These are phyloP conservation scores for Eupithecia vulgata DNA, from an alignment of 2,888 invertebrate genomes.

Conservation along the genomic window DNA sequence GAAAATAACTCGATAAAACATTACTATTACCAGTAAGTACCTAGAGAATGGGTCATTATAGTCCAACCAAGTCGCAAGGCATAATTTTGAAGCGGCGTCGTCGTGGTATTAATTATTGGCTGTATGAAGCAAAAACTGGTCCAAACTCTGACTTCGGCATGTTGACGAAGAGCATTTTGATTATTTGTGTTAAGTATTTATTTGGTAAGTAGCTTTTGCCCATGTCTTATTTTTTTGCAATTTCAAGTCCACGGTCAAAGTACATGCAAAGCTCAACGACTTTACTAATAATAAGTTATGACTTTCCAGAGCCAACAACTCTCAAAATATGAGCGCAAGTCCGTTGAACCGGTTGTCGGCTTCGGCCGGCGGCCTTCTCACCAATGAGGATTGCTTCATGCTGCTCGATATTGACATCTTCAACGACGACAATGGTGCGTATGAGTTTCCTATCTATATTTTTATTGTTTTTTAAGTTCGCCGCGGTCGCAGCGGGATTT, in stretches of 20 bases:
- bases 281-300: slow-evolving; percentile 14
- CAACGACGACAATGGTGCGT: slow-evolving; percentile 68
- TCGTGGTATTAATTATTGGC: neutral
- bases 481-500: no score
- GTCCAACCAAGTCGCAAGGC: neutral
- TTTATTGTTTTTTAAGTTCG: no score
- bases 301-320: slow-evolving; percentile 63
- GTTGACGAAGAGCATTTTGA: neutral
- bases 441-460: slow-evolving; percentile 11
- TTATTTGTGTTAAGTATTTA: neutral
- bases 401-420: slow-evolving; percentile 79
- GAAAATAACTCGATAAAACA: slow-evolving; percentile 35
- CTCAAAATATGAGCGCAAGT: slow-evolving; percentile 72
- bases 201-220: neutral
- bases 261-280: neutral
- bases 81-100: neutral
- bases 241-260: neutral
- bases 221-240: neutral
- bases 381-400: slow-evolving; percentile 75
- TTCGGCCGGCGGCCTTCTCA: slow-evolving; percentile 78
- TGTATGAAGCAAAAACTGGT: neutral
- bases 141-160: neutral
- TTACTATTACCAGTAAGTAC: neutral
- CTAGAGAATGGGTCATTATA: neutral
- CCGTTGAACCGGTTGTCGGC: slow-evolving; percentile 73